Percentiles rank a stretch among this genome's conserved stretches.
Evolutionary conservation across 1,140 invertebrate species (phyloP).

Genomic region (Marisa cornuarietis): DNA sequence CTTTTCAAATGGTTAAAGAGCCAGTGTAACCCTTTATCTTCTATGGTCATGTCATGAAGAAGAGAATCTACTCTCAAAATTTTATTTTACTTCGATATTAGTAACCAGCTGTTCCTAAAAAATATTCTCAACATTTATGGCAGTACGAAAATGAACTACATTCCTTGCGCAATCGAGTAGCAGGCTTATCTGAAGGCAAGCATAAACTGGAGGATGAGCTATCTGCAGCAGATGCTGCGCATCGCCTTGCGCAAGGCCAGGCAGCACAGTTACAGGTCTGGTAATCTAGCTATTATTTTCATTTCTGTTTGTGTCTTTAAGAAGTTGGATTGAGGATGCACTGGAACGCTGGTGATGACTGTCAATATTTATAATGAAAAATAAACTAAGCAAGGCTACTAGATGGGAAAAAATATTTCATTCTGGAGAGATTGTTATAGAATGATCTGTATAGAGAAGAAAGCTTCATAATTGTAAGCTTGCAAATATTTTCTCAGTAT

Average conservation of each 20-base stretch:
- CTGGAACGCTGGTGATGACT: neutral
- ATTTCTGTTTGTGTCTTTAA: neutral
- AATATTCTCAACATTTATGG: neutral
- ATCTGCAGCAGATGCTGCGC: slow-evolving; percentile 53
- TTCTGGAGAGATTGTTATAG: too few relatives aligned
- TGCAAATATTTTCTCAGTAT: too few relatives aligned
- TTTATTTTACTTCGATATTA: neutral
- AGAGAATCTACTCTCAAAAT: too few relatives aligned
- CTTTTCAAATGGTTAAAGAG: too few relatives aligned
- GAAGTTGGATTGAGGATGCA: neutral
- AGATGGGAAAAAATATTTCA: neutral
- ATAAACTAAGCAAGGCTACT: too few relatives aligned
- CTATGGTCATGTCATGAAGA: too few relatives aligned
- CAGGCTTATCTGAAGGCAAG: slow-evolving; percentile 49
- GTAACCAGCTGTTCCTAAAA: neutral
- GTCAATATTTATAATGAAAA: neutral
- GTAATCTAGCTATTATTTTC: neutral
- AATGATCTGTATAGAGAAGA: too few relatives aligned
- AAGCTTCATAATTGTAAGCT: too few relatives aligned
- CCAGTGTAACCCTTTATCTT: too few relatives aligned
- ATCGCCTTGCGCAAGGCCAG: slow-evolving; percentile 50
- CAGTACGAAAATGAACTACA: slow-evolving; percentile 62
- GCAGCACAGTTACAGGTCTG: slow-evolving; percentile 46
- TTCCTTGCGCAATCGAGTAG: slow-evolving; percentile 34
- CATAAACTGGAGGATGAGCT: slow-evolving; percentile 54